These are phyloP conservation scores for Nemurella pictetii DNA, from an alignment of 2,888 invertebrate species.

Conservation along the genomic window DNA sequence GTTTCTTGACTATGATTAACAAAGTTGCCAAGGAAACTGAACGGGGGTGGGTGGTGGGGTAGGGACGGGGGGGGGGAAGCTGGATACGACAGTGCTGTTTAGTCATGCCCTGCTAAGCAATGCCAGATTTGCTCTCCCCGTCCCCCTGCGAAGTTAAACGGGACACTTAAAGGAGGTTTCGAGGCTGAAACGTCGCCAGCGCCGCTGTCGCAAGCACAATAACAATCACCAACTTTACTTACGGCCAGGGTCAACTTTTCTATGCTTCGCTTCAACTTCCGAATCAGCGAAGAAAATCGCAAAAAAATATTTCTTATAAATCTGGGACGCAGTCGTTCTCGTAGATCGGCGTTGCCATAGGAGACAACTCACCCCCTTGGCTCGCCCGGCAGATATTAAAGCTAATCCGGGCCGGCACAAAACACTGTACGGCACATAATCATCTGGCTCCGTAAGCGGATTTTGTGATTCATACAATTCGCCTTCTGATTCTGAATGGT, in stretches of 20 bases:
- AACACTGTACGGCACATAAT: conserved; percentile 26
- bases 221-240: background rate
- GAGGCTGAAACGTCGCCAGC: background rate
- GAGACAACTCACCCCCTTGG: background rate
- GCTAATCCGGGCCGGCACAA: conserved; percentile 22
- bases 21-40: conserved; percentile 9
- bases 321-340: background rate
- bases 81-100: background rate
- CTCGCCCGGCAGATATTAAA: background rate
- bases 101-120: conserved; percentile 3
- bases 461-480: conserved; percentile 23
- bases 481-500: conserved; percentile 9
- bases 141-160: background rate
- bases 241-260: background rate
- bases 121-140: background rate
- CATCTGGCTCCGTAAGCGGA: conserved; percentile 23
- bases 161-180: background rate
- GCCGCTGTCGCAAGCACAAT: background rate
- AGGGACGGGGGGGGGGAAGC: background rate
- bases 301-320: background rate
- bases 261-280: background rate
- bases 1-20: conserved; percentile 12
- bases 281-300: background rate
- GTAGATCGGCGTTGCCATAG: background rate
- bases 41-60: background rate